These are phyloP conservation scores for Psilanteris sp. DNA, from an alignment of 1,140 invertebrate species.

Conservation along the genomic window DNA sequence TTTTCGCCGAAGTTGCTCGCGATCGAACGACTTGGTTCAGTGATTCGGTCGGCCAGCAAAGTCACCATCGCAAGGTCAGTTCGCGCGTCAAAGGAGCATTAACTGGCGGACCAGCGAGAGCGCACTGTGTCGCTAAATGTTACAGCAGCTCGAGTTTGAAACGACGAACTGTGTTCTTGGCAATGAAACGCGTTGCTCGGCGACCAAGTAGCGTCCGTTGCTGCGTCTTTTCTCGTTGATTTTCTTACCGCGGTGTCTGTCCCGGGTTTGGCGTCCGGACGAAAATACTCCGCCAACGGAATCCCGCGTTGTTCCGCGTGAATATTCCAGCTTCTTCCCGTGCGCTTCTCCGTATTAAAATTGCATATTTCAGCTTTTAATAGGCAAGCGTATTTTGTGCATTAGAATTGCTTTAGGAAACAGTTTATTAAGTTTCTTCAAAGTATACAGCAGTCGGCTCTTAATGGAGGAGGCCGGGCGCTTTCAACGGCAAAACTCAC, in stretches of 20 bases:
- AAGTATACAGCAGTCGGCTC: constrained; percentile 8
- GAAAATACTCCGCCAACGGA: constrained; percentile 9
- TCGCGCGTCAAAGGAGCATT: no score
- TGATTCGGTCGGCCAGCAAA: no score
- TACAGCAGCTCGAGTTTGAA: no score
- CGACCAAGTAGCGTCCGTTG: no score
- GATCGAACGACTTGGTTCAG: no score
- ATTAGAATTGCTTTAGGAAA: constrained; percentile 56
- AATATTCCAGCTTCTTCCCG: constrained; percentile 18
- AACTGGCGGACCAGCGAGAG: no score
- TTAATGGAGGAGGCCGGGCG: constrained; percentile 32
- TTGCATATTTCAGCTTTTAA: constrained; percentile 56
- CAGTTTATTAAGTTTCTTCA: constrained; percentile 52
- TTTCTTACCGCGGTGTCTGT: constrained; percentile 1
- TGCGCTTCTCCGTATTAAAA: constrained; percentile 25
- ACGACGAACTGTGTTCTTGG: no score
- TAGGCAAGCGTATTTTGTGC: constrained; percentile 32
- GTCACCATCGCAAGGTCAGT: no score
- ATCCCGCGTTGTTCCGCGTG: constrained; percentile 23
- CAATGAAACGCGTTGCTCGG: no score
- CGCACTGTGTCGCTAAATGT: no score
- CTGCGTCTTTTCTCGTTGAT: constrained; percentile 9
- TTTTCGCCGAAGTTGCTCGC: no score
- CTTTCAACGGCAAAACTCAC: constrained; percentile 34
- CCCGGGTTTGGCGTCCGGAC: constrained; percentile 6